phyloP scores from a whole-genome alignment of 2,888 invertebrate species.

The Macrosoma leucophasiata region DNA sequence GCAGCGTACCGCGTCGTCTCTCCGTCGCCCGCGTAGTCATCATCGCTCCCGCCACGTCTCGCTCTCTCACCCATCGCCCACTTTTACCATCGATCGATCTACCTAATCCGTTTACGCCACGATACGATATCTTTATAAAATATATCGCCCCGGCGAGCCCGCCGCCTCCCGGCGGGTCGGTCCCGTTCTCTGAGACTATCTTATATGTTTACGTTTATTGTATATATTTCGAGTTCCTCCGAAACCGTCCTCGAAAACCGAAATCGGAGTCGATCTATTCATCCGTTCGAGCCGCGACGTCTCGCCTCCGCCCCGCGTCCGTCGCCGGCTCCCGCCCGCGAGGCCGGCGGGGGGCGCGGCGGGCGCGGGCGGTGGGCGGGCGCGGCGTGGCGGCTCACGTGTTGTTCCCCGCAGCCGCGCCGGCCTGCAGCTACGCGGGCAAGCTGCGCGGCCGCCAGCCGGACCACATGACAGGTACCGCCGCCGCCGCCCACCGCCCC shows the following conservation, averaged over 20 bases:
- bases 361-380: constrained; percentile 18
- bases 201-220: no score
- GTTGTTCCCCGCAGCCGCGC: constrained; percentile 40
- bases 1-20: constrained; percentile 7
- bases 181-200: no score
- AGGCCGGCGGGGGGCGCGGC: constrained; percentile 8
- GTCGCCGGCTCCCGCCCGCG: constrained; percentile 6
- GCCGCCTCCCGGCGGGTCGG: no score
- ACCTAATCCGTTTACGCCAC: no score
- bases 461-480: constrained; percentile 91
- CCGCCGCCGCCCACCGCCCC: constrained; percentile 23
- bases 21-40: background rate
- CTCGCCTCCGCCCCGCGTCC: no score
- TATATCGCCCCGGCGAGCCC: no score
- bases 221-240: no score
- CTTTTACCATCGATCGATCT: background rate
- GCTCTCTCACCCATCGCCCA: background rate
- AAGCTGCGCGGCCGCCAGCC: constrained; percentile 90
- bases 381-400: constrained; percentile 29
- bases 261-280: no score
- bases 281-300: no score
- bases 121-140: no score
- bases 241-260: no score
- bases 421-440: constrained; percentile 86
- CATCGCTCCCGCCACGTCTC: background rate